phyloP scores from a whole-genome alignment of 2,797 vertebrate species.

The Siniperca undulata region DNA sequence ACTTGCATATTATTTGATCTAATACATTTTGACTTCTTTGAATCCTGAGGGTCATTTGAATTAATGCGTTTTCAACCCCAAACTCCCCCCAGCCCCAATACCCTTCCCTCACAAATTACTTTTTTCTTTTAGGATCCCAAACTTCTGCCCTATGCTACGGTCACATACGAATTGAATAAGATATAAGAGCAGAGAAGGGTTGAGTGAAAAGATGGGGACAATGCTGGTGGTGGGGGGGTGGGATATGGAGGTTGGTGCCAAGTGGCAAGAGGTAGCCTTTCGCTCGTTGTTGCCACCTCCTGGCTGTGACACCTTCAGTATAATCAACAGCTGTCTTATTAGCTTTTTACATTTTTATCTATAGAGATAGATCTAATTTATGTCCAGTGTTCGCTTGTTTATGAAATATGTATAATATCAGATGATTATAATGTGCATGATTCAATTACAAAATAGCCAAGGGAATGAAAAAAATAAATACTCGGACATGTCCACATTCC shows the following conservation, averaged over 20 bases:
- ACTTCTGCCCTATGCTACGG: constrained; percentile 43
- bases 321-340: constrained; percentile 82
- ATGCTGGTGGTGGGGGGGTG: constrained; percentile 26
- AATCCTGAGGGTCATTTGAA: constrained; percentile 27
- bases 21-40: constrained; percentile 33
- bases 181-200: constrained; percentile 28
- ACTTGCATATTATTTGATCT: constrained; percentile 47
- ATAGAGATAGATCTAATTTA: constrained; percentile 82
- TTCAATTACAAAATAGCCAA: constrained; percentile 68
- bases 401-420: constrained; percentile 82
- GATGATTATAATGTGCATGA: constrained; percentile 85
- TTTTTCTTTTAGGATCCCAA: constrained; percentile 46
- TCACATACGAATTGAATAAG: constrained; percentile 50
- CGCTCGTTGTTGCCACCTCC: constrained; percentile 65
- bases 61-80: constrained; percentile 19
- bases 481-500: constrained; percentile 24
- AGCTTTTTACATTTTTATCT: constrained; percentile 86
- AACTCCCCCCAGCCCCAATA: background rate
- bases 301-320: constrained; percentile 67
- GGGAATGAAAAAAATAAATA: constrained; percentile 61
- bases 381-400: constrained; percentile 87
- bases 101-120: constrained; percentile 25
- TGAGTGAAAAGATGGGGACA: constrained; percentile 22
- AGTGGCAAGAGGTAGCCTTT: constrained; percentile 52
- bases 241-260: constrained; percentile 35